Base-by-base conservation (phyloP, 2,888 invertebrate species). In the Shargacucullia verbasci region DNA sequence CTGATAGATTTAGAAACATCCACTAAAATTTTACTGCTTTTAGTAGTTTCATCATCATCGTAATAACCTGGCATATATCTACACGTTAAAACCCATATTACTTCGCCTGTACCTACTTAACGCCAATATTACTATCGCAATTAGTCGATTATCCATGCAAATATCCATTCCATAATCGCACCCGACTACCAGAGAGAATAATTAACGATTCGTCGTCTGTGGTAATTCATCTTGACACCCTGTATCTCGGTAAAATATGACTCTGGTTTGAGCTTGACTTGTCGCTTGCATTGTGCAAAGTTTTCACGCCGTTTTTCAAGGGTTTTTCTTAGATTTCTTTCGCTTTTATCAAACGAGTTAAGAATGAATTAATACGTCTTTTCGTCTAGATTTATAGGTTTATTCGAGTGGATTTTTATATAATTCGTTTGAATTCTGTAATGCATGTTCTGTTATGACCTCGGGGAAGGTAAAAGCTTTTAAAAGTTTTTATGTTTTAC, bases 251-350 rank as follows among this genome's bases (percentile, higher is more conserved):
- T 70, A 65, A 76, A 64, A 66, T 59, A 74, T 64, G 75, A 45
- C 12, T 46, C 25, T 43, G 43, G 55, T 56, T 64, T 59, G 56
- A 65, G 67, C 60, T 54, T 43, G n/a, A n/a, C 37, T 41, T 59
- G 53, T 65, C 70, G 53, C 62, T 56, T 80, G 76, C 77, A 81
- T 77, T 80, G 79, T 81, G 74, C 56, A 70, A 78, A 79, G 63
- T 82, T 80, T 65, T 53, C n/a, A 27, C 46, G 54, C 47, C 56
- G 64, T 76, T 78, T 79, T 70, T 74, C 76, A 74, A 70, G 20
- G 52, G 67, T 41, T 55, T 57, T 65, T 55, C 57, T 43, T 55
- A 64, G 65, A 68, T 58, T 66, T 61, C 59, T 46, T 59, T 40
- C 57, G 52, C 60, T 70, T 72, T 80, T 75, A 66, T 70, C 63